These are phyloP conservation scores for Pangasius krempfi DNA, from an alignment of 2,797 vertebrate species.

Conservation along the genomic window DNA sequence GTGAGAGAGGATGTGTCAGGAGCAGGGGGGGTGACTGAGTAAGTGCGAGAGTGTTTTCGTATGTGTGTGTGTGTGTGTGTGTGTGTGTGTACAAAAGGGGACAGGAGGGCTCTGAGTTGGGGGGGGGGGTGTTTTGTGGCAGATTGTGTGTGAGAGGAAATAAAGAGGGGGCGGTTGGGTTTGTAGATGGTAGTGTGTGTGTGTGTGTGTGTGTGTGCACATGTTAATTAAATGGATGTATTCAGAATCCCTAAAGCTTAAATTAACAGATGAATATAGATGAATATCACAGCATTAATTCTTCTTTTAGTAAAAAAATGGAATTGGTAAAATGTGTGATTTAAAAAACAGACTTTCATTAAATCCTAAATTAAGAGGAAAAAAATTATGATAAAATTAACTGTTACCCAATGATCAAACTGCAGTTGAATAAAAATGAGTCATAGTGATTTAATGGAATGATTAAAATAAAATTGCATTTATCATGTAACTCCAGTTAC, in stretches of 20 bases:
- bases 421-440: not conserved
- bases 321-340: not conserved
- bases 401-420: too few species aligned
- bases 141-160: constrained; percentile 28
- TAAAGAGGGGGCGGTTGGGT: constrained; percentile 2
- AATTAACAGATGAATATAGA: not conserved
- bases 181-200: constrained; percentile 8
- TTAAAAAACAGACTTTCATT: not conserved
- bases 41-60: constrained; percentile 27
- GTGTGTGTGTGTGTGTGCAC: not conserved
- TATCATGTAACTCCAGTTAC: too few species aligned
- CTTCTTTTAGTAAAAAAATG: not conserved
- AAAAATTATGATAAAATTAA: not conserved
- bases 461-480: not conserved
- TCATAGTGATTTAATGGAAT: not conserved
- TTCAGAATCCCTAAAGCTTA: not conserved
- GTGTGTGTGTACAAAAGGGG: constrained; percentile 30
- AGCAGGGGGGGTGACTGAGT: constrained; percentile 23
- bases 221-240: not conserved
- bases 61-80: constrained; percentile 23
- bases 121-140: constrained; percentile 38
- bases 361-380: not conserved
- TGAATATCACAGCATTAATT: not conserved
- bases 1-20: not conserved
- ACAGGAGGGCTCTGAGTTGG: constrained; percentile 42